phyloP scores from a whole-genome alignment of 2,888 invertebrate species.

The Anodontia alba region DNA sequence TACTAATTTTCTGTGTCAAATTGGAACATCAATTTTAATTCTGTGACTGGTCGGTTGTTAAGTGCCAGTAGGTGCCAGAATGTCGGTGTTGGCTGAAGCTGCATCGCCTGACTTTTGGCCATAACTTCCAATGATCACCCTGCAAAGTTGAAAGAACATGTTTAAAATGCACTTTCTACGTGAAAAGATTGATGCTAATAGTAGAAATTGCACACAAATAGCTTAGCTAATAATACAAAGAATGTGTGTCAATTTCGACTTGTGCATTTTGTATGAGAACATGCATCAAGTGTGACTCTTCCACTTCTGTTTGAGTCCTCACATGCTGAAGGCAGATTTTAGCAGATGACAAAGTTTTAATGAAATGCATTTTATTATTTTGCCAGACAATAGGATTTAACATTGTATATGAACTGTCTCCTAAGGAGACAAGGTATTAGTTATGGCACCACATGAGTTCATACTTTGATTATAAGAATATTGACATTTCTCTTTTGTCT shows the following conservation, averaged over 20 bases:
- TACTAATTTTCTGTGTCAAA: neutral
- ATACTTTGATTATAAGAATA: too few relatives aligned
- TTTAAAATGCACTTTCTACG: constrained; percentile 30
- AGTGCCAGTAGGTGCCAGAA: neutral
- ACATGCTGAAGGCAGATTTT: too few relatives aligned
- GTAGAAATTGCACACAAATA: constrained; percentile 27
- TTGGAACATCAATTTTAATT: neutral
- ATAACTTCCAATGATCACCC: constrained; percentile 29
- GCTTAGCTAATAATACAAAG: constrained; percentile 30
- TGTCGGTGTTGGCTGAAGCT: neutral
- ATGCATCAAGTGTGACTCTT: neutral
- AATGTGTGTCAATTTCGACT: constrained; percentile 19
- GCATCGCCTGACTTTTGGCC: constrained; percentile 39
- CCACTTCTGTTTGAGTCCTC: too few relatives aligned
- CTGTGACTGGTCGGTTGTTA: constrained; percentile 4
- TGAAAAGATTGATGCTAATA: constrained; percentile 35
- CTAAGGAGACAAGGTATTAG: too few relatives aligned
- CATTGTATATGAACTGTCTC: too few relatives aligned
- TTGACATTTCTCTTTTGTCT: too few relatives aligned
- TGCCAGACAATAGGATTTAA: too few relatives aligned
- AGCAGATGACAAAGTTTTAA: too few relatives aligned
- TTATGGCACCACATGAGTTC: too few relatives aligned
- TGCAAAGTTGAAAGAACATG: constrained; percentile 45
- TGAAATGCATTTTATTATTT: too few relatives aligned
- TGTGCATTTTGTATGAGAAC: constrained; percentile 9